Conservation (phyloP, 2,113 vertebrate genomes). For the Anser brachyrhynchus region DNA sequence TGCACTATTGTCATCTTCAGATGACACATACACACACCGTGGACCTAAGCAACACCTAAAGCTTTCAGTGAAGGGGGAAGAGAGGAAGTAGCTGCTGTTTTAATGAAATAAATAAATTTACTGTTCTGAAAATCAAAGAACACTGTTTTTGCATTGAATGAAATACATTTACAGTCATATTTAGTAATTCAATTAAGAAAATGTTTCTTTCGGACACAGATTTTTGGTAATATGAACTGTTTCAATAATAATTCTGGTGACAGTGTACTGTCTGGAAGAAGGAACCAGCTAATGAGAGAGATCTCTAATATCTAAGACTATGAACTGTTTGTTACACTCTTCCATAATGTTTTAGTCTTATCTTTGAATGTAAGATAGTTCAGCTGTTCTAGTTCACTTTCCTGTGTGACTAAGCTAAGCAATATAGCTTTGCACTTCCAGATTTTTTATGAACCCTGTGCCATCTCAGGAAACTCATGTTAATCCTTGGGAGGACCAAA, state of each 20-base stretch:
- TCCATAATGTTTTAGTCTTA: background rate
- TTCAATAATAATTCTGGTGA: background rate
- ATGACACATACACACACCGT: background rate
- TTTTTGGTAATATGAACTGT: background rate
- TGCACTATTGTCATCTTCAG: background rate
- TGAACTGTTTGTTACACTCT: background rate
- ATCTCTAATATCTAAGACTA: background rate
- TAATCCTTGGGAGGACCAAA: slow-evolving; percentile 6
- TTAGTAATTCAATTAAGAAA: background rate
- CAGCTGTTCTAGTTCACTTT: background rate
- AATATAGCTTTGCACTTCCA: background rate
- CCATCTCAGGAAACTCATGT: background rate
- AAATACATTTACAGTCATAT: background rate
- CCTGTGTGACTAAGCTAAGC: background rate
- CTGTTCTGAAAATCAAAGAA: background rate
- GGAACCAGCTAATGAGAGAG: background rate
- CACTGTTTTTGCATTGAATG: background rate
- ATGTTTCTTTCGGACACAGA: background rate
- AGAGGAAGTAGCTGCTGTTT: background rate
- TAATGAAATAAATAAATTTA: background rate
- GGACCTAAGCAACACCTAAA: background rate
- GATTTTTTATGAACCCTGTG: background rate
- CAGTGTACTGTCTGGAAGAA: background rate
- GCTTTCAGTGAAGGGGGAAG: background rate
- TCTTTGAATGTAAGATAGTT: background rate